phyloP scores from a whole-genome alignment of 2,888 invertebrate species.

The Acronicta aceris region DNA sequence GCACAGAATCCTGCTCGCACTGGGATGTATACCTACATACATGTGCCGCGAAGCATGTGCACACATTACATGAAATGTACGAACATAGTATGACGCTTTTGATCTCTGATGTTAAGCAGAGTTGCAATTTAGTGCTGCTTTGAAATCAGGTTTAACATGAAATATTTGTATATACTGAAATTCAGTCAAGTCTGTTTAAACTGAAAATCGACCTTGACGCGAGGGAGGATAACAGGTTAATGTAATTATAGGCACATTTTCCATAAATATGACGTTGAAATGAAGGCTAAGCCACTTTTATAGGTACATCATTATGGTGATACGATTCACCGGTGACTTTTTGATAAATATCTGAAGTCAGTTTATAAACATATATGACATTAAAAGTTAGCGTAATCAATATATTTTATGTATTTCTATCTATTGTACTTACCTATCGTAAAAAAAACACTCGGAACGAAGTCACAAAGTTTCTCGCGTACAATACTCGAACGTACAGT shows the following conservation, averaged over 20 bases:
- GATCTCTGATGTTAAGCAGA: constrained; percentile 47
- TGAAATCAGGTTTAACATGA: constrained; percentile 20
- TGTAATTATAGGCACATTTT: not conserved
- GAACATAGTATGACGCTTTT: constrained; percentile 32
- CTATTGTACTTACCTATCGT: too few species aligned
- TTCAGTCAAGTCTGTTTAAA: constrained; percentile 5
- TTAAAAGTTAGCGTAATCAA: not conserved
- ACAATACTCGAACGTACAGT: constrained; percentile 1
- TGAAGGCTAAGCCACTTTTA: too few species aligned
- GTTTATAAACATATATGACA: not conserved
- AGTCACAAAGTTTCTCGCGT: not conserved
- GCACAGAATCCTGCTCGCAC: constrained; percentile 55
- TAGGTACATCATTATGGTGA: too few species aligned
- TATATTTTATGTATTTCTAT: too few species aligned
- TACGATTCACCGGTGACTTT: too few species aligned
- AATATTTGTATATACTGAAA: constrained; percentile 18
- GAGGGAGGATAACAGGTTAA: too few species aligned
- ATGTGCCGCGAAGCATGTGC: constrained; percentile 14
- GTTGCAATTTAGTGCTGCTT: constrained; percentile 26
- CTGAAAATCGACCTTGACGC: constrained; percentile 1
- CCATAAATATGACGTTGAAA: too few species aligned
- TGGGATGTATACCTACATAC: constrained; percentile 14
- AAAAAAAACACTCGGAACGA: too few species aligned
- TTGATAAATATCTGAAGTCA: not conserved
- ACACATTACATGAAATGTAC: constrained; percentile 7